Conservation (phyloP, 2,888 invertebrate genomes). For the Watsonalla binaria region DNA sequence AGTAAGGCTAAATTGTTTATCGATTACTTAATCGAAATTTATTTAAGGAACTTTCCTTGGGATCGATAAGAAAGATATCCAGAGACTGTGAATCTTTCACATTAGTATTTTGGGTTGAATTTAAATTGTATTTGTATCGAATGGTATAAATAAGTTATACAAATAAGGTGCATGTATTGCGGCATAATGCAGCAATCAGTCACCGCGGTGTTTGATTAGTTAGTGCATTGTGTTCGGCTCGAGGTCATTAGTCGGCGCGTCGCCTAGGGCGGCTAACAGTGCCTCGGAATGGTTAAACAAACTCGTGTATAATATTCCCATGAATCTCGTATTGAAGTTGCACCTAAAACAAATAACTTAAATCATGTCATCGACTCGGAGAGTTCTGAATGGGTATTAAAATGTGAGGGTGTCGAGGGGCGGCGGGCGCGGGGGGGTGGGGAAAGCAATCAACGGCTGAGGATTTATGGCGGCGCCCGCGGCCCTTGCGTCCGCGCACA, state of each 20-base stretch:
- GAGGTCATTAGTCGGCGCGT: slow-evolving; percentile 24
- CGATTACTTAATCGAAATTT: too few species aligned
- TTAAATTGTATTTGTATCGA: too few species aligned
- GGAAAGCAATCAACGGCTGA: slow-evolving; percentile 62
- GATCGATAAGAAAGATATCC: too few species aligned
- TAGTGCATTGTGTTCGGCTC: slow-evolving; percentile 27
- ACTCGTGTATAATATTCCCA: slow-evolving; percentile 53
- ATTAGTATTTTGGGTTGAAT: too few species aligned
- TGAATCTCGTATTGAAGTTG: slow-evolving; percentile 55
- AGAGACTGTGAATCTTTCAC: too few species aligned
- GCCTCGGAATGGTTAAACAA: slow-evolving; percentile 46
- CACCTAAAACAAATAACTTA: slow-evolving; percentile 66
- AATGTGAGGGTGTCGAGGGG: slow-evolving; percentile 36
- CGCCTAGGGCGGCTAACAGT: slow-evolving; percentile 45
- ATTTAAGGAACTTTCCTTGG: too few species aligned
- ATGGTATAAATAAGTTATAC: too few species aligned
- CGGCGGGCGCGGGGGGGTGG: slow-evolving; percentile 21
- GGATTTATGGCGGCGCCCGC: slow-evolving; percentile 54
- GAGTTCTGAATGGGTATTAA: slow-evolving; percentile 49
- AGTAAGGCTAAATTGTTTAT: too few species aligned
- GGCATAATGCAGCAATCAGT: slow-evolving; percentile 33
- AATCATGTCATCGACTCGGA: slow-evolving; percentile 52
- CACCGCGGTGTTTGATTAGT: slow-evolving; percentile 37
- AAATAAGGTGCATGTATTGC: too few species aligned
- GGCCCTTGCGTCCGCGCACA: slow-evolving; percentile 32